phyloP scores from a whole-genome alignment of 2,113 vertebrate genomes.

The Oncorhynchus nerka region DNA sequence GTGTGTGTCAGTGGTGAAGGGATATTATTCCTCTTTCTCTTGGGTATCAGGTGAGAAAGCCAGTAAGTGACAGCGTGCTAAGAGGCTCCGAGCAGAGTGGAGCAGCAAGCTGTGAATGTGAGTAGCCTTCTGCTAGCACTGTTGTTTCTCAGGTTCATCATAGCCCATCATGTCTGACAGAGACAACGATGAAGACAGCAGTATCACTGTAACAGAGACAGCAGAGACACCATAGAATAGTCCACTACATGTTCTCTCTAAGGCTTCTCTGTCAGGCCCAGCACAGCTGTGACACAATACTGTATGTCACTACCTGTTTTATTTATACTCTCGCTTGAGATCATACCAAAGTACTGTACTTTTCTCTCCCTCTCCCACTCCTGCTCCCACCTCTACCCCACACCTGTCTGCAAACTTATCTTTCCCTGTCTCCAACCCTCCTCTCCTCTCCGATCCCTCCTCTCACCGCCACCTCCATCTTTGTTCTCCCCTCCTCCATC shows the following conservation, averaged over 20 bases:
- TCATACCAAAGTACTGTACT: too few relatives aligned
- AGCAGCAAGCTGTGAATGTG: background rate
- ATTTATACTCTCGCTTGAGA: too few relatives aligned
- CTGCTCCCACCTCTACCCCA: too few relatives aligned
- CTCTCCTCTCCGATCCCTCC: constrained; percentile 30
- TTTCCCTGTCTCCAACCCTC: background rate
- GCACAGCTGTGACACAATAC: too few relatives aligned
- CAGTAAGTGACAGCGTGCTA: background rate
- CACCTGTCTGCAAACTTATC: background rate
- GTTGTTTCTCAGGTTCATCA: background rate
- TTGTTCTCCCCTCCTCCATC: constrained; percentile 35
- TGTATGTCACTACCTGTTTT: too few relatives aligned
- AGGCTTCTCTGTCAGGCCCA: background rate
- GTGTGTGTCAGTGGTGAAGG: background rate
- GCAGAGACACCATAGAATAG: background rate
- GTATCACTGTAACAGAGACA: background rate
- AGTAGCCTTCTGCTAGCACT: background rate
- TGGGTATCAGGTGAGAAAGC: constrained; percentile 37
- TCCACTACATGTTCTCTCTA: background rate
- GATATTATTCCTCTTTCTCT: constrained; percentile 2
- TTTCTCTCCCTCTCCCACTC: too few relatives aligned
- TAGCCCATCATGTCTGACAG: background rate
- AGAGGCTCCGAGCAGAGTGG: background rate
- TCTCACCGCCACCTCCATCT: constrained; percentile 41
- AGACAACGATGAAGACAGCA: background rate